Evolutionary conservation across 1,140 invertebrate genomes (phyloP), one percentile per base, ranked within the genome.

Genomic region (Psilanteris sp.): DNA sequence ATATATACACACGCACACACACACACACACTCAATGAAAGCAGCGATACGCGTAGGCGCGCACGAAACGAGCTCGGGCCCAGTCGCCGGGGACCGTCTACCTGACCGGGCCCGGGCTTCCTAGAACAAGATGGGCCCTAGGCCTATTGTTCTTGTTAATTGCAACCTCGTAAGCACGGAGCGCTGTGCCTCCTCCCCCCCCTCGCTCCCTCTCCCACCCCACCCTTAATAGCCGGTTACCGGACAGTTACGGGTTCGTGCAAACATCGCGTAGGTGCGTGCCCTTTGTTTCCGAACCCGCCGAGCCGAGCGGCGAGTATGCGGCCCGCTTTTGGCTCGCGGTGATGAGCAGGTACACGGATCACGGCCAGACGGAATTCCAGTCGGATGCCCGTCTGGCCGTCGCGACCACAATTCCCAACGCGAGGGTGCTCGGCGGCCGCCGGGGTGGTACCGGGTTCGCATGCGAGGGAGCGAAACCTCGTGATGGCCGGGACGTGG

Each of bases 91-190:
- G 16, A 16, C 15, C 37, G 61, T 73, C 61, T 73, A 68, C 68
- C 74, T 77, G 68, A 48, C 37, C 29, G 29, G 54, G 46, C 26
- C 64, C 46, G 34, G 31, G 62, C 57, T 77, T 77, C 74, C 39
- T 46, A 62, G 74, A 77, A 77, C 61, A 41, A 59, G 46, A 26
- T 36, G 41, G 46, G 44, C 62, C 68, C 37, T 32, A 46, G 54
- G 20, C 68, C 68, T 54, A 77, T 77, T 77, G 68, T 77, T 77
- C 75, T 73, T 78, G 68, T 68, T 78, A 78, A 78, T 78, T 78
- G 75, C 75, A 72, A 59, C 44, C 44, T 62, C 32, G 62, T 77
- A 72, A 67, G 52, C 43, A 66, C 54, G 54, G 31, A n/a, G n/a
- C n/a, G n/a, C n/a, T n/a, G n/a, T n/a, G n/a, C n/a, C n/a, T n/a